Evolutionary conservation across 2,113 vertebrate species (phyloP).

Genomic region (Macaca mulatta): DNA sequence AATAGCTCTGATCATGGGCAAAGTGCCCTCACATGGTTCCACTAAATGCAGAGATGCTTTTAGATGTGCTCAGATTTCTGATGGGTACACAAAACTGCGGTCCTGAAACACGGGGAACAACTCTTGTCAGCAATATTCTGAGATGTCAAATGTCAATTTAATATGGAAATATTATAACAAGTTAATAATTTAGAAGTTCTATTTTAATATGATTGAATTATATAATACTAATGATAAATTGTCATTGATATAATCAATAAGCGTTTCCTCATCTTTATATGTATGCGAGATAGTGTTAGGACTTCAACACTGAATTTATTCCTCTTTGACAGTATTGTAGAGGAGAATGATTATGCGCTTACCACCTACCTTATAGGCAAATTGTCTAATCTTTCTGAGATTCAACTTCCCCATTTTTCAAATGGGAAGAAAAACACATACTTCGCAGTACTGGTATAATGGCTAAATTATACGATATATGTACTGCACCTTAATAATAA

Average conservation of each 20-base stretch:
- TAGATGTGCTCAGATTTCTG: neutral
- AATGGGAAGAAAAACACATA: neutral
- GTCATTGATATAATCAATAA: neutral
- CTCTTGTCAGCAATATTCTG: neutral
- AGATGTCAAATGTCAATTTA: neutral
- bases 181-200: neutral
- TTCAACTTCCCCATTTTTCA: neutral
- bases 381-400: neutral
- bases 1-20: neutral
- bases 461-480: neutral
- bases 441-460: neutral
- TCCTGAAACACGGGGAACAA: neutral
- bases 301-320: neutral
- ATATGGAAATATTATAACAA: neutral
- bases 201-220: neutral
- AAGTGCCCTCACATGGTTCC: neutral
- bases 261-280: neutral
- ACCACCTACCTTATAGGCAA: neutral
- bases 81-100: neutral
- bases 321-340: neutral
- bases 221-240: neutral
- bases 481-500: neutral
- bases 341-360: neutral
- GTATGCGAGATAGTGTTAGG: neutral
- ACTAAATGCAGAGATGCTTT: neutral